Evolutionary conservation across 2,113 vertebrate species (phyloP), one percentile per base, ranked within the genome.

Genomic region (Corythoichthys haematopterus): DNA sequence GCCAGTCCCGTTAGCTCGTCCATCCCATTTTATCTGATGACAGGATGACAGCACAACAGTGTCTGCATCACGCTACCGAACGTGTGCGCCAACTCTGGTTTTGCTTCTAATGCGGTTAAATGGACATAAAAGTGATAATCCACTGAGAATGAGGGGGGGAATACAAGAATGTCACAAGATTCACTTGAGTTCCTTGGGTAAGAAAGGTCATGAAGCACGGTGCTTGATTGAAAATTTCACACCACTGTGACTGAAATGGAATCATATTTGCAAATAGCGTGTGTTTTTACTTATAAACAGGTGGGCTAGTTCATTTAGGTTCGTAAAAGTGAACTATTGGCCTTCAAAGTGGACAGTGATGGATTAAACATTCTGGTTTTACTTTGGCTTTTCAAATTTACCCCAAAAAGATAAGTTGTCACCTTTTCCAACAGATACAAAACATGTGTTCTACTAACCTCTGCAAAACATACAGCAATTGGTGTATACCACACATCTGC

Each of bases 11-110:
- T 86, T 88, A 93, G 88, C 69, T 87, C 83, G 74, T 92, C 92
- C 92, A 91, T 92, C 66, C 85, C 91, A 92, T 91, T 40, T 74
- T 90, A 89, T 84, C 88, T 87, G 81, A 20, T 79, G 77, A 79
- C 66, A 78, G 35, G 74, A 81, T 69, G 67, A 81, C 72, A 64
- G 61, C 20, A 45, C 40, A 76, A 72, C 15, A n/a, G 65, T 72
- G 68, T 65, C 72, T 43, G 37, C 38, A 1, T 70, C 67, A 66
- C 62, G 67, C 55, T 64, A 13, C 12, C 11, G 53, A 51, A n/a
- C 16, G 16, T 8, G 50, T 52, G 28, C 1, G 45, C 51, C 50
- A 63, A 40, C 58, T 20, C 46, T 10, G 33, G 46, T 56, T 46
- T 66, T 36, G 6, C 57, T 20, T 11, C 47, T 5, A 51, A 16